Evolutionary conservation across 2,113 vertebrate genomes (phyloP).

Genomic region (Tamias sibiricus): DNA sequence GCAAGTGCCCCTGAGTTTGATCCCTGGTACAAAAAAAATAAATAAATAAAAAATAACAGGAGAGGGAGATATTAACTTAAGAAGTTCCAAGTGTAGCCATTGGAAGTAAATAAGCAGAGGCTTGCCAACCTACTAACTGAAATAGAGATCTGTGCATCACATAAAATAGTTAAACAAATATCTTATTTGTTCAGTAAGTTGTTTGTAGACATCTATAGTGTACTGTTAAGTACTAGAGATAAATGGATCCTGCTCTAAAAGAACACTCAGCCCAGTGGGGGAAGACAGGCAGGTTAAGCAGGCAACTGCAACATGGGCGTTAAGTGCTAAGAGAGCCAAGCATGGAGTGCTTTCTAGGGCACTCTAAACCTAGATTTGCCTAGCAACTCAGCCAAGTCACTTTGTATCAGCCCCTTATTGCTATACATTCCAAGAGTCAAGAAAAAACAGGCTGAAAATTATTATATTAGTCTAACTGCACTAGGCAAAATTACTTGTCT

Average conservation of each 20-base stretch:
- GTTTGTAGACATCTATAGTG: neutral
- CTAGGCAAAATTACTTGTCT: neutral
- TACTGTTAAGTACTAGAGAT: neutral
- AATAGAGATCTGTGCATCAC: neutral
- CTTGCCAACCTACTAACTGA: neutral
- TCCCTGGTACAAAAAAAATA: too few relatives aligned
- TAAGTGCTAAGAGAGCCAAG: neutral
- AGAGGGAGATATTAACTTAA: neutral
- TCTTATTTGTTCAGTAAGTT: neutral
- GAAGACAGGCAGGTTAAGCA: neutral
- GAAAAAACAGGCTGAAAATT: neutral
- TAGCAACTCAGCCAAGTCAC: neutral
- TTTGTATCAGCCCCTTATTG: neutral
- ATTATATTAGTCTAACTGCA: neutral
- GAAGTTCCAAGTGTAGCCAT: neutral
- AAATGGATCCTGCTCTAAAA: neutral
- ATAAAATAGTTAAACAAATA: neutral
- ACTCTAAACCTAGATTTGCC: neutral
- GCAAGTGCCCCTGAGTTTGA: too few relatives aligned
- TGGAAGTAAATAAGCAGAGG: neutral
- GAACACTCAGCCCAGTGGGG: neutral
- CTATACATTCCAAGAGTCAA: neutral
- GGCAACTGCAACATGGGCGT: neutral
- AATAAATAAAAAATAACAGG: neutral
- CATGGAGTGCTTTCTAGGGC: neutral